Evolutionary conservation across 2,113 vertebrate genomes (phyloP).

Genomic region (Sphaerodactylus townsendi): DNA sequence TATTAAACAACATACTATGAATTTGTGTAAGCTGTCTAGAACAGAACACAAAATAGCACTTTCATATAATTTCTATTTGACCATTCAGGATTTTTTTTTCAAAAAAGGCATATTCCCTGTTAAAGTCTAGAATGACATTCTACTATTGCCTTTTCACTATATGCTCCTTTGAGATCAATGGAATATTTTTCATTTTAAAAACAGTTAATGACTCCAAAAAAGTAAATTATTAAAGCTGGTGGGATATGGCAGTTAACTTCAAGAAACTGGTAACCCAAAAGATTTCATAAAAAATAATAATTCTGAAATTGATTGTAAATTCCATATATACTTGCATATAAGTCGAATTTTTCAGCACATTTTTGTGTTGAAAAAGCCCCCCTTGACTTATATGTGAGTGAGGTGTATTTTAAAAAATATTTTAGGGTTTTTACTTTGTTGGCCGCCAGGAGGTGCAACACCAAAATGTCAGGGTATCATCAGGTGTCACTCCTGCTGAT

Average conservation of each 20-base stretch:
- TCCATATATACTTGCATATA: background rate
- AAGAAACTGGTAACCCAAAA: conserved; percentile 12
- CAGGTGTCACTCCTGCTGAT: too few relatives aligned
- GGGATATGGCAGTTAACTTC: conserved; percentile 20
- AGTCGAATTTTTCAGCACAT: too few relatives aligned
- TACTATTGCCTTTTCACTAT: conserved; percentile 13
- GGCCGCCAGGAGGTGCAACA: too few relatives aligned
- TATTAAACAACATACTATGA: conserved; percentile 31
- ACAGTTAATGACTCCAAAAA: conserved; percentile 28
- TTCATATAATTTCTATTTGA: conserved; percentile 14
- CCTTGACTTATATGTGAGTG: too few relatives aligned
- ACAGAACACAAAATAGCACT: conserved; percentile 23
- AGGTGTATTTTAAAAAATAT: too few relatives aligned
- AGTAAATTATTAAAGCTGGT: conserved; percentile 36
- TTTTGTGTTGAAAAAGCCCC: too few relatives aligned
- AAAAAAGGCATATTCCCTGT: conserved; percentile 31
- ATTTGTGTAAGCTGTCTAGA: conserved; percentile 32
- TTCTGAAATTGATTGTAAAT: conserved; percentile 19
- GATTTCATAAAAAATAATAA: background rate
- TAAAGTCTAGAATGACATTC: conserved; percentile 12
- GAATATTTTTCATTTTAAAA: background rate
- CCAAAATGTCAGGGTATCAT: too few relatives aligned
- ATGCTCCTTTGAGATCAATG: conserved; percentile 12
- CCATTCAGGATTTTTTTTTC: conserved; percentile 18
- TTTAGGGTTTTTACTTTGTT: too few relatives aligned